Evolutionary conservation across 2,113 vertebrate genomes (phyloP), one percentile per base, ranked within the genome.

Genomic region (Coturnix japonica): DNA sequence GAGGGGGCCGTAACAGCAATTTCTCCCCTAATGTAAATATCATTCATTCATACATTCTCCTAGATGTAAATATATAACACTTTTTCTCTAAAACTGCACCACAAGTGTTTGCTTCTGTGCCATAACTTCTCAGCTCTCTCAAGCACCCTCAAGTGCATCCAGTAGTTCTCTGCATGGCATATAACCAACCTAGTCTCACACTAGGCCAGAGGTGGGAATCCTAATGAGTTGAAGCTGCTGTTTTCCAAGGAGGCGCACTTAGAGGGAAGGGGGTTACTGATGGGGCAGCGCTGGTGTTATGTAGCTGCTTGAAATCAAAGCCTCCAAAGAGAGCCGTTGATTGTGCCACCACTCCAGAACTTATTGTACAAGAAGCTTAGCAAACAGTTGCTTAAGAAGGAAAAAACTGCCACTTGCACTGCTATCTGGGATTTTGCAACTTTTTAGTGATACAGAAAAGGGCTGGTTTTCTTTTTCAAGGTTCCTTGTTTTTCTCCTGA

Each of bases 311-410:
- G 41, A 81, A 74, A 33, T 15, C 3, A 9, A 59, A 77, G 79
- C 41, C 59, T 65, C 3, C 30, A 39, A 70, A 46, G 18, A 15
- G 30, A 69, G 47, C 0, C 4, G 39, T 75, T n/a, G 26, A 13
- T 82, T 64, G 21, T 31, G 13, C 51, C 41, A 47, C 56, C 54
- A 37, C 77, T 16, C 13, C 56, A 49, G 23, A 73, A 51, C 43
- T 72, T 63, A 51, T 20, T 61, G 10, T 43, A 6, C 0, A 0
- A 49, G 39, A 81, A 49, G 9, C 51, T 84, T n/a, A 31, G 43
- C 37, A 8, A 33, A 28, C 56, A 72, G 26, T 46, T 60, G 47
- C 37, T 75, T 71, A 43, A 65, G 65, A 59, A 47, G 31, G 4
- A 28, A 49, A 54, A 26, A 90, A 64, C 5, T 26, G 30, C 26